These are phyloP conservation scores for Paguma larvata DNA, from an alignment of 2,797 vertebrate genomes.

Conservation along the genomic window DNA sequence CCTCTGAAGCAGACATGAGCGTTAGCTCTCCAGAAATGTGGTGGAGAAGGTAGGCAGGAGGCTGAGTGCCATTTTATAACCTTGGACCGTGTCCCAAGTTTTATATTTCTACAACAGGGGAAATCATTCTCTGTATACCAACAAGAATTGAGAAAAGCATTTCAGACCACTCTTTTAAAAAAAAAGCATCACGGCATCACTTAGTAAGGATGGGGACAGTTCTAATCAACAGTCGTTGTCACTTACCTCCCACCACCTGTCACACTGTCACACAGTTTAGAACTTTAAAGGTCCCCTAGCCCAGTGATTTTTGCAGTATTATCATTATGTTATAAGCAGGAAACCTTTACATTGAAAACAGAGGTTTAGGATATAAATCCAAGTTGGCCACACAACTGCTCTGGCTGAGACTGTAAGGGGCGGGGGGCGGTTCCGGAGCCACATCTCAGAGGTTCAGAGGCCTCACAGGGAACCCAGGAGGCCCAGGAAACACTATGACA, in stretches of 20 bases:
- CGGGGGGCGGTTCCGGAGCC: background rate
- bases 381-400: fast-evolving
- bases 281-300: background rate
- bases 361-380: background rate
- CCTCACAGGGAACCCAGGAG: background rate
- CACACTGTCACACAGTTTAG: background rate
- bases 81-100: background rate
- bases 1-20: conserved; percentile 65
- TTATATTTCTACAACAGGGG: background rate
- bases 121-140: background rate
- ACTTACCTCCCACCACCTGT: background rate
- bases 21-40: background rate
- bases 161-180: background rate
- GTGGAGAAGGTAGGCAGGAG: background rate
- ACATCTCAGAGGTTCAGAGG: background rate
- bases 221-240: background rate
- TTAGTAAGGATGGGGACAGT: background rate
- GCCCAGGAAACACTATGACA: background rate
- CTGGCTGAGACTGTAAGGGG: background rate
- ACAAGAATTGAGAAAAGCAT: background rate
- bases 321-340: background rate
- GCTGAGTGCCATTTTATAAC: background rate
- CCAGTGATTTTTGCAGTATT: background rate
- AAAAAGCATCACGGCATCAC: background rate
- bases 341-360: background rate